Evolutionary conservation across 1,140 invertebrate species (phyloP).

Genomic region (Scaptomyza montana): DNA sequence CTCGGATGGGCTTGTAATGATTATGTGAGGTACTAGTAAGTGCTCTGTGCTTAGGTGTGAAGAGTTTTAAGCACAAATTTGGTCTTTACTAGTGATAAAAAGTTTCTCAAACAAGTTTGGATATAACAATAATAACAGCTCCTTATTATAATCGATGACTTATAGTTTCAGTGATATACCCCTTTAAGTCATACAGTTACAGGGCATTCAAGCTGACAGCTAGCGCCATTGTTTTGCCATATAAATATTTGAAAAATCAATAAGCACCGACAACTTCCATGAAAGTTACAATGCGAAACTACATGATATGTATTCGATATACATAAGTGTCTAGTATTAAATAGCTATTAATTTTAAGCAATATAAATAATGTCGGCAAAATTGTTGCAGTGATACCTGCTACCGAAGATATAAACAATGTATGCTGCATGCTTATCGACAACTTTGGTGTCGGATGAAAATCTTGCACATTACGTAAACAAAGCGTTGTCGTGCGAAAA

Average conservation of each 20-base stretch:
- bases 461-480: slow-evolving; percentile 41
- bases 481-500: slow-evolving; percentile 43
- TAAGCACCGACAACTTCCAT: slow-evolving; percentile 31
- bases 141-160: not conserved
- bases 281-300: slow-evolving; percentile 27
- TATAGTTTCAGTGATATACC: not conserved
- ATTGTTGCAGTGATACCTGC: slow-evolving; percentile 17
- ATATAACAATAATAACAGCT: too few relatives aligned
- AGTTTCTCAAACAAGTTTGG: too few relatives aligned
- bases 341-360: slow-evolving; percentile 60
- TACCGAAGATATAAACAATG: slow-evolving; percentile 42
- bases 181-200: not conserved
- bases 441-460: slow-evolving; percentile 5
- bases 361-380: slow-evolving; percentile 47
- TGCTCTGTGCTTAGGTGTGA: not conserved
- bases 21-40: not conserved
- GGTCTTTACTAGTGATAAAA: too few relatives aligned
- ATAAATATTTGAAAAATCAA: slow-evolving; percentile 65
- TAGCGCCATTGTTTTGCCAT: slow-evolving; percentile 19
- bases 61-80: too few relatives aligned
- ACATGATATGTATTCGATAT: not conserved
- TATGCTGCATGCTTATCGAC: not conserved
- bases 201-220: not conserved
- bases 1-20: not conserved
- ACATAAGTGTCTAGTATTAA: slow-evolving; percentile 1